Evolutionary conservation across 2,113 vertebrate genomes (phyloP).

Genomic region (Gallinago paraguaiae): DNA sequence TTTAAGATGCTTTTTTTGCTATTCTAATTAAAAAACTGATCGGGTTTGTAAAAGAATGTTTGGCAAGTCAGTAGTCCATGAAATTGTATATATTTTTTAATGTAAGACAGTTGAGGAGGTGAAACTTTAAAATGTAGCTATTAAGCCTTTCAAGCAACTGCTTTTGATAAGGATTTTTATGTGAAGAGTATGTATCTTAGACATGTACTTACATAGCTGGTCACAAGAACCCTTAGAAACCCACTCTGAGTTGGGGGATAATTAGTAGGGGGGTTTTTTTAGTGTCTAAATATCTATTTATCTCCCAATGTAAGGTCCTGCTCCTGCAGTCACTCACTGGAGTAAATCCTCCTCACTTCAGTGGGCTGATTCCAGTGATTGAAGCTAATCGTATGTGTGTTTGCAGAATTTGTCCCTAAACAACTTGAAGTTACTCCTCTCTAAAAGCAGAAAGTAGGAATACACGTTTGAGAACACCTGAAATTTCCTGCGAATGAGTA

Average conservation of each 20-base stretch:
- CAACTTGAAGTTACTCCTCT: neutral
- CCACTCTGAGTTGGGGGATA: neutral
- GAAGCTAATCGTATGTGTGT: neutral
- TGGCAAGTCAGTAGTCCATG: conserved; percentile 50
- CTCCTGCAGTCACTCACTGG: neutral
- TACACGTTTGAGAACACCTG: neutral
- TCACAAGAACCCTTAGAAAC: neutral
- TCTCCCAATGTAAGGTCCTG: neutral
- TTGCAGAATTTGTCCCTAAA: neutral
- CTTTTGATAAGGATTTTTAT: neutral
- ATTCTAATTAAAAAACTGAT: conserved; percentile 33
- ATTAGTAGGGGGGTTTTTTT: neutral
- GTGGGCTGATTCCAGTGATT: neutral
- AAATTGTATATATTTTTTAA: conserved; percentile 63
- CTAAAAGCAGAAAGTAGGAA: neutral
- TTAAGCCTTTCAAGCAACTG: neutral
- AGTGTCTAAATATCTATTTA: neutral
- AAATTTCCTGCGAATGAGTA: neutral
- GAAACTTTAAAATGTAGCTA: conserved; percentile 39
- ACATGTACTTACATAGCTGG: neutral
- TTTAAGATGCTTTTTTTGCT: neutral
- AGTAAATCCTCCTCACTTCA: neutral
- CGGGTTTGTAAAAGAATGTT: conserved; percentile 28
- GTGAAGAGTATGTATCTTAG: neutral
- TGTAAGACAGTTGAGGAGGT: conserved; percentile 15